Evolutionary conservation across 2,113 vertebrate genomes (phyloP), one percentile per base, ranked within the genome.

Genomic region (Eclectus roratus): DNA sequence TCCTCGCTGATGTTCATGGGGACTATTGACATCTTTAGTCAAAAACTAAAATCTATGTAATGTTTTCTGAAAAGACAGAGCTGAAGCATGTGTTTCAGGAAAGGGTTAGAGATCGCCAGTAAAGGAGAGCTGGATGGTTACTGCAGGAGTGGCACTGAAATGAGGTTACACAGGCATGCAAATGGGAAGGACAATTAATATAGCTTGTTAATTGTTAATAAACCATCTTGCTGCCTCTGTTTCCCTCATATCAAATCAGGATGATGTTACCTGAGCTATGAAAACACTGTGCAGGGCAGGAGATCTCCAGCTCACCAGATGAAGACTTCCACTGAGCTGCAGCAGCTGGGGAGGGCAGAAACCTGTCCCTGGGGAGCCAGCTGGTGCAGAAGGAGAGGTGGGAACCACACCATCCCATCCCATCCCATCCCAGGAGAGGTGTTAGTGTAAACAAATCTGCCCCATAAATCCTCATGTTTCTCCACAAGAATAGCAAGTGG

Each of bases 1-100:
- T 52, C 31, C 20, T 66, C 2, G 5, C 0, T 69, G 58, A 28
- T 73, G 31, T 24, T 43, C 46, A 8, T 0, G 0, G 60, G 24
- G 6, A 11, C 39, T 61, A 7, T 33, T 73, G 47, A 64, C 28
- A 58, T 19, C 11, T 76, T 55, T 53, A 65, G 65, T 44, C 50
- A 41, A 3, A 16, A 85, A 33, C 15, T 73, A 44, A 87, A 37
- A 21, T 28, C 11, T 3, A 2, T 19, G 17, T 21, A 29, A 46
- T 15, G 13, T 31, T 66, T 85, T 70, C 53, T 71, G 77, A 37
- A 69, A 72, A 58, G 24, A 43, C 35, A 71, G 52, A 83, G 43
- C 1, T 21, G n/a, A 71, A 49, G 41, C 6, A 24, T 33, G 7
- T 0, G 0, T 37, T 86, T 85, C 70, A 76, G 61, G 61, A 76